Evolutionary conservation across 2,888 invertebrate species (phyloP), one percentile per base, ranked within the genome.

Genomic region (Leucophenga montana): DNA sequence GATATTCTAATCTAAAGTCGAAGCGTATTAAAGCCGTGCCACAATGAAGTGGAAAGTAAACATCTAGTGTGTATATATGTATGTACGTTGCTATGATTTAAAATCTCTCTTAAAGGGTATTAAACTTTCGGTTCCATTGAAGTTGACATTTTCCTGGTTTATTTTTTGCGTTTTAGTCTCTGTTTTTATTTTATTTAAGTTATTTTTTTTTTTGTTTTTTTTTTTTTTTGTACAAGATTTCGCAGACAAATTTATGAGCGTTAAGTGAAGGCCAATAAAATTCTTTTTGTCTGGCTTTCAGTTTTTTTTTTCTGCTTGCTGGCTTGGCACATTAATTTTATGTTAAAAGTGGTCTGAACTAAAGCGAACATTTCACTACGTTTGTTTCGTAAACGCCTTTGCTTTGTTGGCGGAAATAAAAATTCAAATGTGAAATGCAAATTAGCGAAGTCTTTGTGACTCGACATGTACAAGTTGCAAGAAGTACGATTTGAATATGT

Each of bases 231-330:
- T 67, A 70, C 65, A 50, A 64, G 48, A 44, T 22, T 61, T 61
- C 70, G 77, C 81, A 77, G 85, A 82, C 80, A 83, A 84, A 84
- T 84, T 84, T 84, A 84, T 85, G 84, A 85, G 75, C 79, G 76
- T 76, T 78, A 82, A 82, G 80, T 83, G 84, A 80, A 83, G 79
- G 82, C 83, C 82, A 84, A 85, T 84, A 85, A 85, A 82, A 84
- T 80, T 76, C 71, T 75, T 78, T 75, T 75, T 73, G 82, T 82
- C 78, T 81, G 82, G 77, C 76, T 75, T 73, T 66, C 71, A 71
- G 73, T 70, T 69, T 71, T 66, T 71, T 71, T 27, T 33, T 48
- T 31, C 54, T 57, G 62, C 64, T 69, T 74, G 70, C 54, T 61
- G 53, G 44, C 57, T 59, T 44, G 67, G 68, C 67, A 68, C 75